Evolutionary conservation across 2,888 invertebrate genomes (phyloP).

Genomic region (Agrochola lychnidis): DNA sequence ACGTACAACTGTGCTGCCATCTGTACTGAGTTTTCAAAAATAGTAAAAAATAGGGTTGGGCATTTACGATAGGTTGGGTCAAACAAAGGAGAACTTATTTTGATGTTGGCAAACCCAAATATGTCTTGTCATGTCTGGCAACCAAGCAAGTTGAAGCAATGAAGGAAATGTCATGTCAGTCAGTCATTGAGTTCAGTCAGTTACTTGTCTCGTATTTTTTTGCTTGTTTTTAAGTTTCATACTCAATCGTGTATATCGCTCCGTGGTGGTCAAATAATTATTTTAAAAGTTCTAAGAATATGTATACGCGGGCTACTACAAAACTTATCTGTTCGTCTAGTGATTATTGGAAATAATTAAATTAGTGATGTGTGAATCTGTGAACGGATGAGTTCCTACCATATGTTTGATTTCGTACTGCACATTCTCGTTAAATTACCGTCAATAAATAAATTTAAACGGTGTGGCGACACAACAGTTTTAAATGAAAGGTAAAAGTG

Average conservation of each 20-base stretch:
- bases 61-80: neutral
- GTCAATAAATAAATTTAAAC: constrained; percentile 69
- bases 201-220: constrained; percentile 72
- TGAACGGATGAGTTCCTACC: constrained; percentile 87
- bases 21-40: no score
- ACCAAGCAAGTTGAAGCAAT: constrained; percentile 25
- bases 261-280: constrained; percentile 75
- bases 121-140: constrained; percentile 33
- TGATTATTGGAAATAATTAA: constrained; percentile 73
- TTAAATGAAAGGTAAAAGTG: constrained; percentile 87
- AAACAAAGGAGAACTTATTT: constrained; percentile 15
- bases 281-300: constrained; percentile 68
- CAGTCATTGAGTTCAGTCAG: constrained; percentile 70
- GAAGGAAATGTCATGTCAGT: constrained; percentile 51
- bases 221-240: constrained; percentile 78
- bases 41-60: neutral
- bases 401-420: constrained; percentile 85
- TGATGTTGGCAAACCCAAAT: constrained; percentile 38
- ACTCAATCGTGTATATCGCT: constrained; percentile 74
- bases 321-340: constrained; percentile 70
- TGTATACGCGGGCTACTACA: constrained; percentile 62
- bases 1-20: no score
- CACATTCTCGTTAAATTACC: constrained; percentile 72
- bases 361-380: constrained; percentile 83
- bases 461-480: constrained; percentile 75